Percentiles rank a stretch among this genome's conserved stretches.
Evolutionary conservation across 2,888 invertebrate species (phyloP).

Genomic region (Scaeva pyrastri): DNA sequence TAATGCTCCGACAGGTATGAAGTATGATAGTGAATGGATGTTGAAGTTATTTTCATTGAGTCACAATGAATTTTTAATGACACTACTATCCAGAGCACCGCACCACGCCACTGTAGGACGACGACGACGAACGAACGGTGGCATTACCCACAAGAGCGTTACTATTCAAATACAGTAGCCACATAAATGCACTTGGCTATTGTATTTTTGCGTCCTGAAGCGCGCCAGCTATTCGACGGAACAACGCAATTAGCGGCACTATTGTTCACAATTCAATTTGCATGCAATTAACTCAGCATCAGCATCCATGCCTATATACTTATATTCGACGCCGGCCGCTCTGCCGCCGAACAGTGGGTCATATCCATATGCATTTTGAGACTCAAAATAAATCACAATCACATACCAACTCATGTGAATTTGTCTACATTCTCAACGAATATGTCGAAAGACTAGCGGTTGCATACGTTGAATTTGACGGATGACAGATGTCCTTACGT

Average conservation of each 20-base stretch:
- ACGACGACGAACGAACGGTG: no score
- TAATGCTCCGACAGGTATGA: slow-evolving; percentile 67
- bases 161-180: slow-evolving; percentile 72
- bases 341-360: not conserved
- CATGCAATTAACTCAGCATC: slow-evolving; percentile 73
- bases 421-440: no score
- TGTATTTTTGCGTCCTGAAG: slow-evolving; percentile 67
- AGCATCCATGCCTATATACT: slow-evolving; percentile 63
- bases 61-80: slow-evolving; percentile 69
- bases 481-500: no score
- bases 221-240: slow-evolving; percentile 68
- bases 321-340: slow-evolving; percentile 1
- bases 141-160: slow-evolving; percentile 38
- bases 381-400: no score
- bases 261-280: slow-evolving; percentile 76
- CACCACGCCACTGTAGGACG: no score
- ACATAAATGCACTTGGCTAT: slow-evolving; percentile 74
- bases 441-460: no score
- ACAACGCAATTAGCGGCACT: slow-evolving; percentile 75
- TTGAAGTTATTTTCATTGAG: slow-evolving; percentile 63
- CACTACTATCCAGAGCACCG: slow-evolving; percentile 55
- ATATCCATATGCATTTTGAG: not conserved
- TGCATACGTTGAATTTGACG: no score
- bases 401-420: no score
- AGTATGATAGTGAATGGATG: slow-evolving; percentile 65